Base-by-base conservation (phyloP, 2,888 invertebrate species). In the Sphinx pinastri region DNA sequence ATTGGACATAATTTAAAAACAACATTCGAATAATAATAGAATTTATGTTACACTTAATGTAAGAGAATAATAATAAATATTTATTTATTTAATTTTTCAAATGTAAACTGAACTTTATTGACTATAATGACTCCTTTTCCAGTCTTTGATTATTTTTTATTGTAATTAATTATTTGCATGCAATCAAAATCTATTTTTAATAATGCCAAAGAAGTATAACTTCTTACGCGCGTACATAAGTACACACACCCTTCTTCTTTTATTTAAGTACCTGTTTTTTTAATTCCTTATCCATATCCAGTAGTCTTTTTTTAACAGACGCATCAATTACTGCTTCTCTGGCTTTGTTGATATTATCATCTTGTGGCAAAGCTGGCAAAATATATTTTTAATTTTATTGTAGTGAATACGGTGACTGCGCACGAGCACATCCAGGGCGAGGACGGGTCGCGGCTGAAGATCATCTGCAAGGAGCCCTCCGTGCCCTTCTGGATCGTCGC, bases 251-350 rank as follows among this genome's bases (percentile, higher is more conserved):
- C n/a, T n/a, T n/a, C n/a, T n/a, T n/a, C n/a, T 12, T 51, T 16
- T 67, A 66, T n/a, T 13, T 58, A 67, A 68, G 68, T 76, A 89
- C 91, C 79, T 86, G 75, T 71, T 77, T 80, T 12, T 72, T 81
- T n/a, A 77, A 88, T n/a, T 86, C 82, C 10, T 72, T 80, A 0
- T 83, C 83, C 68, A 85, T 11, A 2, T 79, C 87, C 0, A 68
- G 72, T 72, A 77, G 80, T 66, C 75, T 82, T 13, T 77, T 80
- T 63, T 75, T 81, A 8, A 81, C 69, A 0, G 72, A 71, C 0
- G 69, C 31, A 63, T 81, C 73, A n/a, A 90, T 52, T 1, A 73
- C 11, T 0, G 19, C 8, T 0, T 79, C 71, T 68, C 86, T 83
- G 0, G 71, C 73, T 72, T 82, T 83, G 10, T 60, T 68, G 0